Evolutionary conservation across 2,113 vertebrate genomes (phyloP).

Genomic region (Thomomys bottae): DNA sequence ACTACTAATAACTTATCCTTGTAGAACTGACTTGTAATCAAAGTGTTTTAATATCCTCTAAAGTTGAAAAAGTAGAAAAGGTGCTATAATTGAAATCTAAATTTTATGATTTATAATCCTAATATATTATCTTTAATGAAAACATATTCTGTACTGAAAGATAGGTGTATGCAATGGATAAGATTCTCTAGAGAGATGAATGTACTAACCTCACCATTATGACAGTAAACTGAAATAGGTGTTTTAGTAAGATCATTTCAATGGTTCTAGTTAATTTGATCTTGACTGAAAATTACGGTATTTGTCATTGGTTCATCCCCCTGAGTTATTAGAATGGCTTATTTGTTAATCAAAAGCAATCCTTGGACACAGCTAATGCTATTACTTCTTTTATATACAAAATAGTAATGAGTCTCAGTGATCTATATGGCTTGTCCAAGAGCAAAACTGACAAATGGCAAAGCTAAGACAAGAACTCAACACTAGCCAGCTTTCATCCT

Average conservation of each 20-base stretch:
- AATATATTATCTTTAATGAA: background rate
- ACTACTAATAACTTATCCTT: constrained; percentile 6
- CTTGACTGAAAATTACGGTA: background rate
- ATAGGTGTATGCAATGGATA: background rate
- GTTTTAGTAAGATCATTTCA: constrained; percentile 35
- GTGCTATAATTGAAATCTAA: background rate
- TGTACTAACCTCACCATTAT: background rate
- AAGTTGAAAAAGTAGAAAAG: background rate
- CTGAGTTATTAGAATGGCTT: background rate
- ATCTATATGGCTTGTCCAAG: background rate
- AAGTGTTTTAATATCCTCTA: constrained; percentile 34
- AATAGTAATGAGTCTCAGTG: background rate
- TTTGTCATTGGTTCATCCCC: background rate
- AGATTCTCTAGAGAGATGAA: background rate
- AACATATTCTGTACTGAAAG: background rate
- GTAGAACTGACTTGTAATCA: background rate
- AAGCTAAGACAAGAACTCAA: constrained; percentile 9
- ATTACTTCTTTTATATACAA: background rate
- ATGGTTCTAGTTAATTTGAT: background rate
- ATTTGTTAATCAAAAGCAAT: constrained; percentile 5
- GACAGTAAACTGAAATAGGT: background rate
- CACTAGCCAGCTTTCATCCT: background rate
- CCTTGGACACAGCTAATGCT: background rate
- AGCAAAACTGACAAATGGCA: background rate
- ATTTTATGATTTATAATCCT: background rate